phyloP scores from a whole-genome alignment of 2,113 vertebrate species.

The Pterocles orientalis region DNA sequence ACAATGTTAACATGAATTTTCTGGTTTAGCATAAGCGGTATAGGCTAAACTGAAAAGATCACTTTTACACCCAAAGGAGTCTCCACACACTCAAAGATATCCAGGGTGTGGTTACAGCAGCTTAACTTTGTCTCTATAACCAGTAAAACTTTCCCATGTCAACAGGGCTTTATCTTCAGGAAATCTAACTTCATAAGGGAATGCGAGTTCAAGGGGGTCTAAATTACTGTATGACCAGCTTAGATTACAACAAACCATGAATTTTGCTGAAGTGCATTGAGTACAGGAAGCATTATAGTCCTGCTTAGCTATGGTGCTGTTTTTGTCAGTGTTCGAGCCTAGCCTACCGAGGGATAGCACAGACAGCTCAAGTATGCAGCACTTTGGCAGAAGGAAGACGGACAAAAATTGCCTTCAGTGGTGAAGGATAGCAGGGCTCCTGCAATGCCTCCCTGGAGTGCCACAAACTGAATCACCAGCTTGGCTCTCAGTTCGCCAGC shows the following conservation, averaged over 20 bases:
- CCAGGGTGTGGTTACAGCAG: constrained; percentile 4
- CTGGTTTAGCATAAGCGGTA: not conserved
- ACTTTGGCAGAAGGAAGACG: constrained; percentile 31
- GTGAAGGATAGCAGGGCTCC: constrained; percentile 33
- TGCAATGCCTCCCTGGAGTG: constrained; percentile 31
- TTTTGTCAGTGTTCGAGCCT: constrained; percentile 31
- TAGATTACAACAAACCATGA: constrained; percentile 46
- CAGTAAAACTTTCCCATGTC: constrained; percentile 44
- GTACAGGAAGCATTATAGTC: constrained; percentile 53
- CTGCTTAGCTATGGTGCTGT: constrained; percentile 37
- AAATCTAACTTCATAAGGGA: constrained; percentile 56
- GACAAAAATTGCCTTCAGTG: constrained; percentile 25
- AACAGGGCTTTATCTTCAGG: constrained; percentile 58
- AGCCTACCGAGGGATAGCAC: constrained; percentile 2
- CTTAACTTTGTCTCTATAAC: constrained; percentile 1
- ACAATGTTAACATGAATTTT: not conserved
- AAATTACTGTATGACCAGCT: constrained; percentile 57
- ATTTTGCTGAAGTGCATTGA: constrained; percentile 33
- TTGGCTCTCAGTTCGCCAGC: not conserved
- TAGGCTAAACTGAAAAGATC: not conserved
- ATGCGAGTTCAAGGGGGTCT: constrained; percentile 46
- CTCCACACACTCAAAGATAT: not conserved
- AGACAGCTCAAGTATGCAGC: constrained; percentile 20
- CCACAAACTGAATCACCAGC: constrained; percentile 8
- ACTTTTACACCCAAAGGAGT: not conserved